A percentile compares a stretch with the other conserved stretches of the same genome.
Conservation (phyloP, 2,113 vertebrate species). For the Scatophagus argus region DNA sequence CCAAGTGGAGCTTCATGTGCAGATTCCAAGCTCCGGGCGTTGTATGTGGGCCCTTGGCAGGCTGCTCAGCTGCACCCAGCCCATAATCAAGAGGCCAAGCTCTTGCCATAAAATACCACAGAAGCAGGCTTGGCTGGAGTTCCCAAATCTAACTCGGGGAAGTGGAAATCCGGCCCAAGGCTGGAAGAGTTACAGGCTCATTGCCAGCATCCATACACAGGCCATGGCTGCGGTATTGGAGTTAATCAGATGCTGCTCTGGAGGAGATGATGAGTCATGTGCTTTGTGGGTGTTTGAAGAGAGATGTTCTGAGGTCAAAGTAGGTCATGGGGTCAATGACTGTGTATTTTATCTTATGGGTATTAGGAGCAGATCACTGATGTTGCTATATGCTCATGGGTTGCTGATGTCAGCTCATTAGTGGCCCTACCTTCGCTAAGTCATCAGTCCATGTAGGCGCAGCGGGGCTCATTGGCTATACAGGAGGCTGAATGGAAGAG, state of each 20-base stretch:
- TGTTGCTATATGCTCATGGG: conserved; percentile 56
- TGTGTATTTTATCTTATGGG: conserved; percentile 63
- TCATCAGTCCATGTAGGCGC: conserved; percentile 55
- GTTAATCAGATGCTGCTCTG: conserved; percentile 59
- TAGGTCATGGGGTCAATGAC: conserved; percentile 65
- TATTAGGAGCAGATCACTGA: conserved; percentile 50
- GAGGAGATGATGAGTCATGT: conserved; percentile 49
- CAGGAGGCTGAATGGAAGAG: conserved; percentile 6
- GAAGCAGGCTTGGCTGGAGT: conserved; percentile 45
- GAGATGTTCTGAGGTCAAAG: conserved; percentile 60
- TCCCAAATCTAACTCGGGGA: conserved; percentile 46
- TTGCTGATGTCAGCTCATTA: conserved; percentile 77
- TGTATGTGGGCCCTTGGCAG: conserved; percentile 58
- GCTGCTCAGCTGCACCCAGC: conserved; percentile 42
- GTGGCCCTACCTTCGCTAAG: conserved; percentile 57
- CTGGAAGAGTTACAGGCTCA: conserved; percentile 31
- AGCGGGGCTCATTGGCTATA: conserved; percentile 34
- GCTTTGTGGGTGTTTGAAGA: conserved; percentile 60
- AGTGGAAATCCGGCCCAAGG: conserved; percentile 42
- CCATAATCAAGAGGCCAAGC: conserved; percentile 56
- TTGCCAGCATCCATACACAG: conserved; percentile 43
- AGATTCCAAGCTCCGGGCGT: conserved; percentile 57
- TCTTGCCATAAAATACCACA: conserved; percentile 53
- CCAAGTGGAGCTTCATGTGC: conserved; percentile 53
- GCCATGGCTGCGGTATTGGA: conserved; percentile 23